Evolutionary conservation across 2,797 vertebrate genomes (phyloP).

Genomic region (Bucorvus abyssinicus): DNA sequence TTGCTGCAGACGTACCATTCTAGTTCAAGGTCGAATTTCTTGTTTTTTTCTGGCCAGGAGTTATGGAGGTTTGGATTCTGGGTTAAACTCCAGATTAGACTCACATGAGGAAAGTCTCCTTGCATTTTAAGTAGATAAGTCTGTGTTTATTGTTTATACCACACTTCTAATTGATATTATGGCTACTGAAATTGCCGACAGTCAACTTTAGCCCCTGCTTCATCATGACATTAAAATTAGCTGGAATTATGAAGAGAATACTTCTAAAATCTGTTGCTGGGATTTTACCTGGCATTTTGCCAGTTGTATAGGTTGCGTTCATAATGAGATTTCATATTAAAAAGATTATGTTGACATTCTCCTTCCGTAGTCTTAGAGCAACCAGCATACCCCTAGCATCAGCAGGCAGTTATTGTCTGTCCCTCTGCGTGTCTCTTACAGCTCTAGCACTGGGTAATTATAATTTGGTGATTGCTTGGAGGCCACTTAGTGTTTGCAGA

Average conservation of each 20-base stretch:
- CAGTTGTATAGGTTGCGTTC: not conserved
- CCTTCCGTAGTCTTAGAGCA: not conserved
- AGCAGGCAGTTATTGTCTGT: not conserved
- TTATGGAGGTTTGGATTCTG: not conserved
- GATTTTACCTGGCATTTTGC: not conserved
- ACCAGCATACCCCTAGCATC: not conserved
- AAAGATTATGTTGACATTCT: not conserved
- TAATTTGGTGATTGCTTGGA: not conserved
- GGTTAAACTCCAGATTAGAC: not conserved
- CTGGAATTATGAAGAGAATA: not conserved
- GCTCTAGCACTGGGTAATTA: not conserved
- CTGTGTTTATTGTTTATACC: not conserved
- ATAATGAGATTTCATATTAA: not conserved
- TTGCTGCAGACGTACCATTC: not conserved
- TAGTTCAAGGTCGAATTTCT: not conserved
- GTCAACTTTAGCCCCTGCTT: not conserved
- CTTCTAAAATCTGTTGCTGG: not conserved
- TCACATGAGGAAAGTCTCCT: not conserved
- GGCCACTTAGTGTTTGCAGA: not conserved
- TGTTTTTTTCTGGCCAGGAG: not conserved
- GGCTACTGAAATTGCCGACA: not conserved
- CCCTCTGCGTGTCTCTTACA: not conserved
- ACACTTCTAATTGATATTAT: not conserved
- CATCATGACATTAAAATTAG: not conserved
- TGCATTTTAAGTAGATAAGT: not conserved